phyloP scores from a whole-genome alignment of 1,140 invertebrate species.

The Drosophila repleta region DNA sequence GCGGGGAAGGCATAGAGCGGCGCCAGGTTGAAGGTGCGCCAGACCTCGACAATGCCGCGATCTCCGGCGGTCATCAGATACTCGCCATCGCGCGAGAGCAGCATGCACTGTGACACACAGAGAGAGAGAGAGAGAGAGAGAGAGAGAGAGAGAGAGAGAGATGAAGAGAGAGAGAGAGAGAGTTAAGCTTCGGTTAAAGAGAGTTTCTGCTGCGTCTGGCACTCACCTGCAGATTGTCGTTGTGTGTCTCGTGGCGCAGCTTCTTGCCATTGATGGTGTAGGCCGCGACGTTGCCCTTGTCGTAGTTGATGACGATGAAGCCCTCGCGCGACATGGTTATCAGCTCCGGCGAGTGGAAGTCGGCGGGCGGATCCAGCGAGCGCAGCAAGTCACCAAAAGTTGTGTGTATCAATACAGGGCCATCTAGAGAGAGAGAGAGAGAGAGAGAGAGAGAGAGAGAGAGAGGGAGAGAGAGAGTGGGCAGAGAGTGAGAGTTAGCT shows the following conservation, averaged over 20 bases:
- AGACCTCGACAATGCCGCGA: slow-evolving; percentile 98
- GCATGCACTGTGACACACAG: slow-evolving; percentile 89
- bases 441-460: neutral
- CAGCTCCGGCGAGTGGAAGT: slow-evolving; percentile 94
- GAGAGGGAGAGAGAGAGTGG: neutral
- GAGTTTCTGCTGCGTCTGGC: neutral
- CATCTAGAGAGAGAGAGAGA: slow-evolving; percentile 86
- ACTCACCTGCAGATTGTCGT: slow-evolving; percentile 96
- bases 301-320: slow-evolving; percentile 97
- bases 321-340: slow-evolving; percentile 97
- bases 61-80: slow-evolving; percentile 98
- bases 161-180: slow-evolving; percentile 30
- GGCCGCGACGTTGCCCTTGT: slow-evolving; percentile 95
- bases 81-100: slow-evolving; percentile 98
- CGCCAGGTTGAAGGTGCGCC: slow-evolving; percentile 98
- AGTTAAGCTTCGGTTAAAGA: neutral
- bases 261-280: slow-evolving; percentile 96
- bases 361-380: slow-evolving; percentile 92
- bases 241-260: slow-evolving; percentile 94
- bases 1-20: slow-evolving; percentile 98
- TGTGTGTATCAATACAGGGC: slow-evolving; percentile 98
- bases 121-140: slow-evolving; percentile 27
- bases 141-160: slow-evolving; percentile 33
- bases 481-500: neutral
- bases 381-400: slow-evolving; percentile 98